Percentiles rank a stretch among this genome's conserved stretches.
Conservation (phyloP, 2,888 invertebrate species). For the Hartigia nigra region DNA sequence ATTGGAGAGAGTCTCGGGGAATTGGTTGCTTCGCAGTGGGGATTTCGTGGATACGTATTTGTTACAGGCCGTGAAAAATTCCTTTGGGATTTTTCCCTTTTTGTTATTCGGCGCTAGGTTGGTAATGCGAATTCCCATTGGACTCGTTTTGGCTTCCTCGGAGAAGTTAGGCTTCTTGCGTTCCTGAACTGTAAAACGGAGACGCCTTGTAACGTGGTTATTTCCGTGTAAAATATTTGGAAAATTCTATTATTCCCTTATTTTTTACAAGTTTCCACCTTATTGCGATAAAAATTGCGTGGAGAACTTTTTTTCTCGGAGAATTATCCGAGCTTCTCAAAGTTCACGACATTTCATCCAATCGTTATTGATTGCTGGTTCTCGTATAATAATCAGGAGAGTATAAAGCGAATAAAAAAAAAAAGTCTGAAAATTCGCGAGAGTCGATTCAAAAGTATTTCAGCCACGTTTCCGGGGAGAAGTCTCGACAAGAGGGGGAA, state of each 20-base stretch:
- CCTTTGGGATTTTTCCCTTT: neutral
- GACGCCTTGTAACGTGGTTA: neutral
- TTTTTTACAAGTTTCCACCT: too few relatives aligned
- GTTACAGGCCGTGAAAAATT: neutral
- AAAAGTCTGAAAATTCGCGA: too few relatives aligned
- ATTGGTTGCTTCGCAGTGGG: neutral
- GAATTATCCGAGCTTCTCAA: neutral
- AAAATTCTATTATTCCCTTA: neutral
- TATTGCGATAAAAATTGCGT: too few relatives aligned
- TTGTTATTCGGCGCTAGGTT: conserved; percentile 12
- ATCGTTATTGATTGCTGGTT: neutral
- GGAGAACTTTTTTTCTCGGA: neutral
- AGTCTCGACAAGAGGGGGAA: too few relatives aligned
- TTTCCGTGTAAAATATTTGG: neutral
- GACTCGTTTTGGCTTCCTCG: conserved; percentile 30
- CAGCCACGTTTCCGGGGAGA: too few relatives aligned
- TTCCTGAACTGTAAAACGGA: neutral
- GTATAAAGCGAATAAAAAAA: too few relatives aligned
- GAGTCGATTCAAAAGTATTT: too few relatives aligned
- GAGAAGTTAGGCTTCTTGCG: conserved; percentile 21
- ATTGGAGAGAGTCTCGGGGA: neutral
- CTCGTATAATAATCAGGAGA: neutral
- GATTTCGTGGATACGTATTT: neutral
- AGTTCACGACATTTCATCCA: neutral
- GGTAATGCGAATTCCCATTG: conserved; percentile 26